These are phyloP conservation scores for Pygmarrhopalites habei DNA, from an alignment of 1,140 invertebrate species.

Conservation along the genomic window DNA sequence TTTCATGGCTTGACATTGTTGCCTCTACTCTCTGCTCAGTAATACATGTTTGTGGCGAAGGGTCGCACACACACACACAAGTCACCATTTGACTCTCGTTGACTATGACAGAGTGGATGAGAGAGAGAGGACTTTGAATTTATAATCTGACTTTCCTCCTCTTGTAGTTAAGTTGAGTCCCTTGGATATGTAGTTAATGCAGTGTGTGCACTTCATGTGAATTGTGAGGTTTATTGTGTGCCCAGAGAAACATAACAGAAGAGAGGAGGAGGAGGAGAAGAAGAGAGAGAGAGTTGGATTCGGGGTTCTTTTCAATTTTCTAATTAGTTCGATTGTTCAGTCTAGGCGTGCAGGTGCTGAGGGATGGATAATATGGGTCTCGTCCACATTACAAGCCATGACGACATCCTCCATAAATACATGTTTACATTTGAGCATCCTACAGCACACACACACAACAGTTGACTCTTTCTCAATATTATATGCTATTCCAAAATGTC, in stretches of 20 bases:
- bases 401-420: neutral
- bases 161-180: conserved; percentile 7
- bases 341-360: conserved; percentile 24
- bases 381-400: neutral
- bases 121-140: conserved; percentile 13
- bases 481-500: too few relatives aligned
- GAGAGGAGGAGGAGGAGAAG: too few relatives aligned
- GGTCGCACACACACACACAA: neutral
- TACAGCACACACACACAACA: too few relatives aligned
- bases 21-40: too few relatives aligned
- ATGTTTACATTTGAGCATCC: conserved; percentile 10
- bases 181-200: conserved; percentile 9
- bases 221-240: too few relatives aligned
- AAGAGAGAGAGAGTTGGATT: too few relatives aligned
- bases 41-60: neutral
- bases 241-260: neutral
- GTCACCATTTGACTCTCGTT: conserved; percentile 1
- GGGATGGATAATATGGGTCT: neutral
- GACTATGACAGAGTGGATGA: conserved; percentile 29
- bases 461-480: too few relatives aligned
- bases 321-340: conserved; percentile 34
- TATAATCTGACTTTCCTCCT: conserved; percentile 17
- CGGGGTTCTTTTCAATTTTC: conserved; percentile 21
- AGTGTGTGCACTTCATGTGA: neutral
- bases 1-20: too few relatives aligned